These are phyloP conservation scores for Aphis craccivora DNA, from an alignment of 1,140 invertebrate genomes.

Conservation along the genomic window DNA sequence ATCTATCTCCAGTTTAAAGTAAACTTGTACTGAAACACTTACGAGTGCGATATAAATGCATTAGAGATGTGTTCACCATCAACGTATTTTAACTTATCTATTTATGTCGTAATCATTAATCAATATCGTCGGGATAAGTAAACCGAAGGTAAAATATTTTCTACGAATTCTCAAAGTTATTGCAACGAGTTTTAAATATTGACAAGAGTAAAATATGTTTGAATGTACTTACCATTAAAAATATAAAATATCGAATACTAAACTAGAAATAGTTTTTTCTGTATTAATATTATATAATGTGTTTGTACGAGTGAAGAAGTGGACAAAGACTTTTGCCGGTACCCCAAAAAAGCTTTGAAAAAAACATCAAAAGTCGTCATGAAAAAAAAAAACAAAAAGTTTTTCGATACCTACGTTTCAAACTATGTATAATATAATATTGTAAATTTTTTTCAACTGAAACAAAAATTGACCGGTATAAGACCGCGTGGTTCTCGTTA, in stretches of 20 bases:
- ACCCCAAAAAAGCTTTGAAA: not conserved
- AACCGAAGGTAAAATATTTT: not conserved
- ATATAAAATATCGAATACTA: no score
- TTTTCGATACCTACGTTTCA: not conserved
- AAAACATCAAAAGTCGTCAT: not conserved
- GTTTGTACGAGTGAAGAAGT: not conserved
- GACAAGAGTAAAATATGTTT: not conserved
- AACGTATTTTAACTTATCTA: not conserved
- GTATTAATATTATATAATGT: not conserved
- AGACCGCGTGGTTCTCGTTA: no score
- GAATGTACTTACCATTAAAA: not conserved
- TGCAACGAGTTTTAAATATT: not conserved
- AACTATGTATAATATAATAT: not conserved
- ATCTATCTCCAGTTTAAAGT: not conserved
- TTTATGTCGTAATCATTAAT: not conserved
- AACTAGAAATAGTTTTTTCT: not conserved
- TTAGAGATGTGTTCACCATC: not conserved
- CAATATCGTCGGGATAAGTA: not conserved
- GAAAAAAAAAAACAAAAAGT: no score
- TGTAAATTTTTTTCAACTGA: not conserved
- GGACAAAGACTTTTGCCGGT: not conserved
- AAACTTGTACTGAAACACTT: not conserved
- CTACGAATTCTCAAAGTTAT: not conserved
- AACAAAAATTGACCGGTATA: no score
- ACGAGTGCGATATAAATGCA: not conserved